Evolutionary conservation across 2,113 vertebrate genomes (phyloP).

Genomic region (Argyrosomus japonicus): DNA sequence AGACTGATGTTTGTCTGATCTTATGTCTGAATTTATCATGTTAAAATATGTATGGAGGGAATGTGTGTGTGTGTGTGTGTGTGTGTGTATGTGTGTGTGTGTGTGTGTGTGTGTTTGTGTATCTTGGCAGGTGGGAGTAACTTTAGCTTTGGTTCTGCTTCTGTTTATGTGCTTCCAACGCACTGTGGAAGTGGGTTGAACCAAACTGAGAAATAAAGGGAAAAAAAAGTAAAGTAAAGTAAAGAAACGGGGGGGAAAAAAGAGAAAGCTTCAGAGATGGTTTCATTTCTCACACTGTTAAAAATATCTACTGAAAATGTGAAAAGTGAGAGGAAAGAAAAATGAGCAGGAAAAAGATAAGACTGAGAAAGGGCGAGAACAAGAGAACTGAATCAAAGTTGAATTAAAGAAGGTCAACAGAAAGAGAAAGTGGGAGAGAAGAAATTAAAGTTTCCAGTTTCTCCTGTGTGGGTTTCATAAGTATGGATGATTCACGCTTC

Average conservation of each 20-base stretch:
- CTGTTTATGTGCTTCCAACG: conserved; percentile 29
- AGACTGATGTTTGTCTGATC: conserved; percentile 24
- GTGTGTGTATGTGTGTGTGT: conserved; percentile 5
- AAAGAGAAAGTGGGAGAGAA: conserved; percentile 23
- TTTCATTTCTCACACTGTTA: conserved; percentile 54
- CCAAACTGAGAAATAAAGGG: conserved; percentile 27
- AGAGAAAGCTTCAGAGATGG: background rate
- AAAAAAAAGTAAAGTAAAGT: background rate
- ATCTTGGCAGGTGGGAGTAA: conserved; percentile 29
- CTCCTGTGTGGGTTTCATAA: conserved; percentile 11
- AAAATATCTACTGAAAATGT: conserved; percentile 39
- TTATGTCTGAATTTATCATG: conserved; percentile 12
- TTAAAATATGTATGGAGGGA: conserved; percentile 7
- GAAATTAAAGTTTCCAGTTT: conserved; percentile 42
- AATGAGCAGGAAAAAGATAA: conserved; percentile 54
- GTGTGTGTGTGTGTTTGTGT: background rate
- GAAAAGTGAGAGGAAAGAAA: conserved; percentile 45
- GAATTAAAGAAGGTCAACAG: conserved; percentile 52
- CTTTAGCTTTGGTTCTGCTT: conserved; percentile 33
- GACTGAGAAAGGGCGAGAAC: conserved; percentile 25
- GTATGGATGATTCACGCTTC: conserved; percentile 3
- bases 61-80: conserved; percentile 27
- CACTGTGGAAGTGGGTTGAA: conserved; percentile 36
- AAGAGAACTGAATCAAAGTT: conserved; percentile 34
- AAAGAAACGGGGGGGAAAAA: background rate